A percentile compares a stretch with the other conserved stretches of the same genome.
phyloP scores from a whole-genome alignment of 2,888 invertebrate species.

The Tenthredo amoena region DNA sequence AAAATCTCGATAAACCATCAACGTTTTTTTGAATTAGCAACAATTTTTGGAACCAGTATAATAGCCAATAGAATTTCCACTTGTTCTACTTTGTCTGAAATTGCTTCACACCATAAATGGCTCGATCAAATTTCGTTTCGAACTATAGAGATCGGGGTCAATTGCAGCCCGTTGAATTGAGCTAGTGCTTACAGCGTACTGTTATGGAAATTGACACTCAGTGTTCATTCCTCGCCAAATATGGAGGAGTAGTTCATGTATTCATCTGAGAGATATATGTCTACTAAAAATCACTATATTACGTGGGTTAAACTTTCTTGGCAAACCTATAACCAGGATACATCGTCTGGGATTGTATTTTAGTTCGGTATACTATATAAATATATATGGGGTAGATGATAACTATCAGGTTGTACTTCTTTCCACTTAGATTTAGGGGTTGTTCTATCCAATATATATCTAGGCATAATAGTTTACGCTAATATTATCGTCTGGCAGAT shows the following conservation, averaged over 20 bases:
- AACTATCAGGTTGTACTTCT: not conserved
- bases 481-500: not conserved
- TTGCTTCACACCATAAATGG: not conserved
- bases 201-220: not conserved
- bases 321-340: not conserved
- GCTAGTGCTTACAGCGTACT: not conserved
- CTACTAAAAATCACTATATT: not conserved
- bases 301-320: not conserved
- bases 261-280: not conserved
- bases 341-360: not conserved
- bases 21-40: not conserved
- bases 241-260: not conserved
- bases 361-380: not conserved
- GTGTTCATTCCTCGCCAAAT: slow-evolving; percentile 2
- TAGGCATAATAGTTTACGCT: not conserved
- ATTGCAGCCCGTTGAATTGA: not conserved
- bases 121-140: not conserved
- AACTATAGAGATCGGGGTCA: not conserved
- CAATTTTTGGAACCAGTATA: not conserved
- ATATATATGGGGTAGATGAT: not conserved
- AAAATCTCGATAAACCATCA: not conserved
- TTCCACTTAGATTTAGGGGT: not conserved
- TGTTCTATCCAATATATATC: not conserved
- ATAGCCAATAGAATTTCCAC: not conserved
- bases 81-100: not conserved